A percentile compares a stretch with the other conserved stretches of the same genome.
phyloP scores from a whole-genome alignment of 2,113 vertebrate genomes.

The Sceloporus tristichus region DNA sequence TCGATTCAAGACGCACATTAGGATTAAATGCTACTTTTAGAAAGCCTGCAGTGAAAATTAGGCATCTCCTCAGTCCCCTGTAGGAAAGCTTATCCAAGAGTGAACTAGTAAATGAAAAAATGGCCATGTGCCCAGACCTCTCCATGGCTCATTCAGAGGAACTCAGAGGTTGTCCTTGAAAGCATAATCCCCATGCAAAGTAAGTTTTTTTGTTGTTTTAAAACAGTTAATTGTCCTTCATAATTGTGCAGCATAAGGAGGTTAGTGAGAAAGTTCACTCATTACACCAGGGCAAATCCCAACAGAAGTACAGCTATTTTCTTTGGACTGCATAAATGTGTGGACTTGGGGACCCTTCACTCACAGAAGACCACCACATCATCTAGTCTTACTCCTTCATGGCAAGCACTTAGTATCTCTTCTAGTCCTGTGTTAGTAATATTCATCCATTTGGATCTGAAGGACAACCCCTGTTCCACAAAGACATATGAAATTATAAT shows the following conservation, averaged over 20 bases:
- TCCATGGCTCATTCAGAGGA: conserved; percentile 39
- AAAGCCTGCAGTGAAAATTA: conserved; percentile 59
- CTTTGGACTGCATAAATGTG: not conserved
- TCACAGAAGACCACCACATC: not conserved
- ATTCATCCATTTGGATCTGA: not conserved
- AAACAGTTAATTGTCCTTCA: conserved; percentile 49
- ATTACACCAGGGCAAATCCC: not conserved
- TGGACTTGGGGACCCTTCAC: not conserved
- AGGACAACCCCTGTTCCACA: not conserved
- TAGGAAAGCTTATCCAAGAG: conserved; percentile 63
- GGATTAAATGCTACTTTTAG: conserved; percentile 41
- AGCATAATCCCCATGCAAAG: conserved; percentile 37
- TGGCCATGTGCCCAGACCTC: conserved; percentile 61
- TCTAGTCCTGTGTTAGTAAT: not conserved
- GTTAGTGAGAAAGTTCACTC: conserved; percentile 35
- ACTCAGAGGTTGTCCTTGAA: conserved; percentile 53
- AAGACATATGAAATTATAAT: not conserved
- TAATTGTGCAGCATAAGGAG: not conserved
- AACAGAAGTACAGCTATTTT: not conserved
- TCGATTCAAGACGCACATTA: not conserved
- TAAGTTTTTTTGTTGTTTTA: conserved; percentile 36
- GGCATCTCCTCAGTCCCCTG: conserved; percentile 38
- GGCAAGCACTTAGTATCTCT: not conserved
- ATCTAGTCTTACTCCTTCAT: too few species aligned
- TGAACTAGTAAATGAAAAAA: conserved; percentile 47